Evolutionary conservation across 1,140 invertebrate species (phyloP).

Genomic region (Neodiprion virginianus): DNA sequence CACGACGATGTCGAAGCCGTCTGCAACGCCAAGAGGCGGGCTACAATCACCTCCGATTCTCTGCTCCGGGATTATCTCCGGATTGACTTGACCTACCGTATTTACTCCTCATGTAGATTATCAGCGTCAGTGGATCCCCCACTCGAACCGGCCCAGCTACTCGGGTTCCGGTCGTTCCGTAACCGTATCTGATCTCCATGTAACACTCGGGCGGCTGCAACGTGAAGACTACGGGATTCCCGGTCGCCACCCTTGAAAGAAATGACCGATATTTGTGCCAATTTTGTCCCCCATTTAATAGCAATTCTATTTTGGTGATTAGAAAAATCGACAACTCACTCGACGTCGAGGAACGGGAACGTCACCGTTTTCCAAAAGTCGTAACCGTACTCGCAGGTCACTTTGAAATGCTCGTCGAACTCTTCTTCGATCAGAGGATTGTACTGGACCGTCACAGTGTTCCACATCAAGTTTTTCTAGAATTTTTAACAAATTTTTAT

Average conservation of each 20-base stretch:
- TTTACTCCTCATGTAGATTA: constrained; percentile 94
- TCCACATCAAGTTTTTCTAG: constrained; percentile 95
- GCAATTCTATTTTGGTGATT: no score
- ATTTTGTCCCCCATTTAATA: no score
- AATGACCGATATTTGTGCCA: neutral
- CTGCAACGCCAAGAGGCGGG: constrained; percentile 60
- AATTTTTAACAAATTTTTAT: constrained; percentile 31
- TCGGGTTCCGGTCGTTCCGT: constrained; percentile 81
- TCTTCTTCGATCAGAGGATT: constrained; percentile 93
- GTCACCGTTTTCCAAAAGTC: constrained; percentile 97
- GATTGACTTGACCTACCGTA: constrained; percentile 70
- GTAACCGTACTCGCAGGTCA: constrained; percentile 96
- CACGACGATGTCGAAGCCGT: constrained; percentile 95
- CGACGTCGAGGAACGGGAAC: constrained; percentile 92
- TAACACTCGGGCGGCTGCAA: constrained; percentile 92
- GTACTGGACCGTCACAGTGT: constrained; percentile 93
- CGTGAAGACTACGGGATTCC: constrained; percentile 93
- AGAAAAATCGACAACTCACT: constrained; percentile 71
- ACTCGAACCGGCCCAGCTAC: constrained; percentile 89
- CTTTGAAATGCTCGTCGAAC: constrained; percentile 94
- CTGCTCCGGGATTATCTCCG: neutral
- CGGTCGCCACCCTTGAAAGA: constrained; percentile 81
- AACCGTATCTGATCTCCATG: constrained; percentile 93
- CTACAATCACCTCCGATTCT: neutral
- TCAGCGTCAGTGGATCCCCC: constrained; percentile 88